Evolutionary conservation across 1,140 invertebrate genomes (phyloP), one percentile per base, ranked within the genome.

Genomic region (Pogonognathellus flavescens): DNA sequence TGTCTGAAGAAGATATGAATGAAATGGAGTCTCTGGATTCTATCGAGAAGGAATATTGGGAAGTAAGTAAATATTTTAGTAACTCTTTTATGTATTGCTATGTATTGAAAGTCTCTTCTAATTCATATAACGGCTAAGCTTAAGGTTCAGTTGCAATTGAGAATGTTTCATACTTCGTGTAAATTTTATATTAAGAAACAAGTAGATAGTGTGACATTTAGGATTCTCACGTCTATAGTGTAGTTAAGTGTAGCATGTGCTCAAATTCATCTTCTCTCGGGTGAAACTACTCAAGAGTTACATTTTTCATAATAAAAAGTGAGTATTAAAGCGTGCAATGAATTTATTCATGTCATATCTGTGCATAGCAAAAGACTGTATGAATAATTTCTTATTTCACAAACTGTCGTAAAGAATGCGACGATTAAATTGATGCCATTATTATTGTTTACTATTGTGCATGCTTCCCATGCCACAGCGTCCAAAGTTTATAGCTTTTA

Each of bases 1-100:
- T 89, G 13, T 89, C 88, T 86, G 91, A 91, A 86, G 90, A 90
- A 52, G 90, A 91, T 83, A 52, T 87, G n/a, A 90, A 90, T 53
- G 89, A 88, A 84, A 86, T 88, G 14, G 90, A 91, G 85, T 90
- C 90, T 31, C 82, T 89, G 14, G 90, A 91, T 86, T 90, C 90
- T 31, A 91, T 90, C 14, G 89, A 91, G 80, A 88, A 88, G 9
- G 90, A 91, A 80, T 91, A 91, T 87, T 90, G 87, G 87, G 90
- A 90, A 88, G 91, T 91, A 88, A 53, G 86, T 31, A 50, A 50
- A 41, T n/a, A 41, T 76, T 76, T 72, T 41, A 14, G 11, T 72
- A 49, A 72, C 41, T 31, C 18, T 49, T 49, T 25, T 41, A 49
- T 31, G 53, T 57, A 3, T 9, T 14, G 3, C n/a, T 57, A 4